A percentile compares a stretch with the other conserved stretches of the same genome.
phyloP scores from a whole-genome alignment of 2,888 invertebrate species.

The Eumerus sabulonum region DNA sequence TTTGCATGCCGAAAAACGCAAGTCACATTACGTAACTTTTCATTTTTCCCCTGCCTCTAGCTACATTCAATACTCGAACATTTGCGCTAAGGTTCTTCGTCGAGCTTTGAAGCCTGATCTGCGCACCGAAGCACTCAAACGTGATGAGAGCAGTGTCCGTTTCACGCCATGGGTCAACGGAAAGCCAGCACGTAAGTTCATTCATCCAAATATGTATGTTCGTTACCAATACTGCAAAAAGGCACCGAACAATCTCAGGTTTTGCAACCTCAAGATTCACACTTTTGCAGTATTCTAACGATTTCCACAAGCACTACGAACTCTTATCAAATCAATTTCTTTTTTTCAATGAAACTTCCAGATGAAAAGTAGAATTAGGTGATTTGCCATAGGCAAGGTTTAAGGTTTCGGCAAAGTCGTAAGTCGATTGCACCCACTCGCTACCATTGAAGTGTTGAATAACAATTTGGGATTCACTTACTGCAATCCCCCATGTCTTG shows the following conservation, averaged over 20 bases:
- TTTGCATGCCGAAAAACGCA: slow-evolving; percentile 7
- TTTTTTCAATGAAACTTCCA: slow-evolving; percentile 70
- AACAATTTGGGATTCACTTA: slow-evolving; percentile 17
- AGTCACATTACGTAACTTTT: slow-evolving; percentile 53
- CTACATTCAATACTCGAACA: slow-evolving; percentile 97
- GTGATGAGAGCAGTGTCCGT: slow-evolving; percentile 87
- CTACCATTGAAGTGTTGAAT: slow-evolving; percentile 27
- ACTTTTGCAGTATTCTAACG: slow-evolving; percentile 9
- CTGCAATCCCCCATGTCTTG: slow-evolving; percentile 4
- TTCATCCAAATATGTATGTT: background rate
- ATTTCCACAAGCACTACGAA: background rate
- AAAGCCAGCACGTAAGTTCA: slow-evolving; percentile 88
- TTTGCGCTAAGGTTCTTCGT: slow-evolving; percentile 91
- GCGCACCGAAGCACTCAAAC: slow-evolving; percentile 86
- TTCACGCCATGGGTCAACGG: slow-evolving; percentile 95
- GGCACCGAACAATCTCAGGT: background rate
- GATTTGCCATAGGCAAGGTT: slow-evolving; percentile 1
- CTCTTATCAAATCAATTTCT: slow-evolving; percentile 2
- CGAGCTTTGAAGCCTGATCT: slow-evolving; percentile 88
- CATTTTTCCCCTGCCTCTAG: slow-evolving; percentile 79
- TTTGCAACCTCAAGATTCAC: background rate
- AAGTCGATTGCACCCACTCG: slow-evolving; percentile 41
- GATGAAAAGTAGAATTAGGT: slow-evolving; percentile 71
- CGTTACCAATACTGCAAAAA: slow-evolving; percentile 28
- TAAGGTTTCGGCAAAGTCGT: slow-evolving; percentile 30